phyloP scores from a whole-genome alignment of 2,888 invertebrate species.

The Blastobasis adustella region DNA sequence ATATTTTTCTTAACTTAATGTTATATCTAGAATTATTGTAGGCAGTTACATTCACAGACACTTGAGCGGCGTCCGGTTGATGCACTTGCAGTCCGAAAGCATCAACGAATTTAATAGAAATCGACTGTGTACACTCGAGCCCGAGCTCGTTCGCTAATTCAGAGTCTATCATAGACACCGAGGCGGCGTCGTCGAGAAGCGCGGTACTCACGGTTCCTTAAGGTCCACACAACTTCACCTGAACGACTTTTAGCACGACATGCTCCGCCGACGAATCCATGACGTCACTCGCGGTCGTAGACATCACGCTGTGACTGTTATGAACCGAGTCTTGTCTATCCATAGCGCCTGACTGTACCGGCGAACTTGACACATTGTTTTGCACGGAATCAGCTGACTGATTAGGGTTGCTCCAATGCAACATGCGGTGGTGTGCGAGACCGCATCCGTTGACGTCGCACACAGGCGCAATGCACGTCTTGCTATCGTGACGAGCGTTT shows the following conservation, averaged over 20 bases:
- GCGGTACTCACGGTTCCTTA: conserved; percentile 9
- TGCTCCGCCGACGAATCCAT: not conserved
- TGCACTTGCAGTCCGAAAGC: conserved; percentile 3
- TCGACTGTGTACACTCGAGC: not conserved
- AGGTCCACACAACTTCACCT: conserved; percentile 11
- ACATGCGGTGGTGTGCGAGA: conserved; percentile 9
- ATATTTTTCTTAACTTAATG: conserved; percentile 7
- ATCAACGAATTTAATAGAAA: conserved; percentile 3
- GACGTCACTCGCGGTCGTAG: not conserved
- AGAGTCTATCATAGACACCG: conserved; percentile 12
- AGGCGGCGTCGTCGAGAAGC: conserved; percentile 12
- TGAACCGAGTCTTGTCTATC: not conserved
- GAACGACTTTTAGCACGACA: conserved; percentile 9
- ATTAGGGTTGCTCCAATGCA: conserved; percentile 8
- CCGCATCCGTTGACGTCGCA: conserved; percentile 12
- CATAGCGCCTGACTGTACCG: not conserved
- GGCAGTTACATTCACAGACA: conserved; percentile 7
- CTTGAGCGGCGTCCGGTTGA: conserved; percentile 10
- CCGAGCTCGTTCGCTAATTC: conserved; percentile 4
- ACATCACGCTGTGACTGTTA: not conserved
- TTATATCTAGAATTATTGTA: conserved; percentile 7
- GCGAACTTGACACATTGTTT: not conserved
- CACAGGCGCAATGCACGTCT: conserved; percentile 3
- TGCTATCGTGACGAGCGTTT: not conserved
- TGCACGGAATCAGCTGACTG: not conserved